A percentile compares a stretch with the other conserved stretches of the same genome.
Conservation (phyloP, 2,888 invertebrate genomes). For the Caenorhabditis sp. region DNA sequence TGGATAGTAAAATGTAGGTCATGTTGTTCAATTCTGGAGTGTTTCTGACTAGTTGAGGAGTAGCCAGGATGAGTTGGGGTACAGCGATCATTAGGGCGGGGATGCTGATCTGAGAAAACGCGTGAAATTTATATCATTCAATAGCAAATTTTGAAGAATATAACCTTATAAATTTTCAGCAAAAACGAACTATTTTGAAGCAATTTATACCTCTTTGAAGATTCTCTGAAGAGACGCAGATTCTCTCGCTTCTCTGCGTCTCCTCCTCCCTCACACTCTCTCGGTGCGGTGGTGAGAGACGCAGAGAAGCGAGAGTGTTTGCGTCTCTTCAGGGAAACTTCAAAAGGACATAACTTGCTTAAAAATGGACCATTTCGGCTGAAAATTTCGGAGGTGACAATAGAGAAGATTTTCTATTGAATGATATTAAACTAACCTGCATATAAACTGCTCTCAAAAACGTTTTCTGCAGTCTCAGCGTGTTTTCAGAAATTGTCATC, state of each 20-base stretch:
- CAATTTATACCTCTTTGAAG: neutral
- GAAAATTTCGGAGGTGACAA: no score
- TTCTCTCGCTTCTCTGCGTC: no score
- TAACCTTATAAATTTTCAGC: neutral
- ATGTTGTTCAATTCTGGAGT: constrained; percentile 6
- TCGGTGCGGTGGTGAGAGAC: no score
- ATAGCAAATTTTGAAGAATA: neutral
- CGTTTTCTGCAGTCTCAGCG: neutral
- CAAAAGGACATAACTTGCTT: neutral
- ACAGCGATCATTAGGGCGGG: no score
- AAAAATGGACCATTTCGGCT: neutral
- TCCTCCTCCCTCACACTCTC: no score
- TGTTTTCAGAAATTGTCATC: constrained; percentile 5
- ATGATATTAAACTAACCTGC: constrained; percentile 4
- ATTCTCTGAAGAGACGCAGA: no score
- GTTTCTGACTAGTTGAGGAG: constrained; percentile 7
- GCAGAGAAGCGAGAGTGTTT: neutral
- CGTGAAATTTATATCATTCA: no score
- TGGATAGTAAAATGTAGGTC: constrained; percentile 12
- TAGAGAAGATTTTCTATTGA: no score
- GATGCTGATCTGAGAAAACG: no score
- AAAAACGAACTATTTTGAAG: neutral
- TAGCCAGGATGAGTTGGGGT: constrained; percentile 1
- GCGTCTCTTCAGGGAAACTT: neutral
- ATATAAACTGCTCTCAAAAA: constrained; percentile 8